A percentile compares a stretch with the other conserved stretches of the same genome.
Conservation (phyloP, 2,888 invertebrate species). For the Junonia oenone region DNA sequence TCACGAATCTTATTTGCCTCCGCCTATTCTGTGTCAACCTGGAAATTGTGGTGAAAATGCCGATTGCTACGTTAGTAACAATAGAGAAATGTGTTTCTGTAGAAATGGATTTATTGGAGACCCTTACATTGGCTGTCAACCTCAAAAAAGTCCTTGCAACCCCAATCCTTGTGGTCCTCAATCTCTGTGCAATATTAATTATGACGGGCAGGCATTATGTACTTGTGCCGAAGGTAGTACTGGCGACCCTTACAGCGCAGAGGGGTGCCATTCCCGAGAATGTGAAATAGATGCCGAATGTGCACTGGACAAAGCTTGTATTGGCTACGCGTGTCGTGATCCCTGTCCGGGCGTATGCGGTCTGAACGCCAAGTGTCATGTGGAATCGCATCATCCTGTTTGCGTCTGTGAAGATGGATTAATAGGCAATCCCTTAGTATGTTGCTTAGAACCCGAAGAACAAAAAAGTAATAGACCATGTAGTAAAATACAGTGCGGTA, state of each 20-base stretch:
- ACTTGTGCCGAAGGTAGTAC: conserved; percentile 86
- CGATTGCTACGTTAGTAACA: conserved; percentile 90
- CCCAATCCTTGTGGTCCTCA: conserved; percentile 91
- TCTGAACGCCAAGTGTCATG: conserved; percentile 84
- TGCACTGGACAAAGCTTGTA: conserved; percentile 84
- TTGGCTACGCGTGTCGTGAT: conserved; percentile 88
- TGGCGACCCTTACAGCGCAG: conserved; percentile 85
- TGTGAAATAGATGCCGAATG: conserved; percentile 91
- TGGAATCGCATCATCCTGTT: conserved; percentile 88
- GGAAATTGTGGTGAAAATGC: conserved; percentile 91
- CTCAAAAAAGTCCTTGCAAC: conserved; percentile 85
- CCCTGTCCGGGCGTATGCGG: conserved; percentile 92
- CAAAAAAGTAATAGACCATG: conserved; percentile 83
- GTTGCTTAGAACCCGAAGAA: conserved; percentile 82
- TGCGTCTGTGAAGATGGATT: conserved; percentile 86
- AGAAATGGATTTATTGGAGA: conserved; percentile 87
- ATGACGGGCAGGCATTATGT: conserved; percentile 85
- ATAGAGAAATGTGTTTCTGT: conserved; percentile 92
- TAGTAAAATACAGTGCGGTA: conserved; percentile 86
- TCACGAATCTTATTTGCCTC: conserved; percentile 74
- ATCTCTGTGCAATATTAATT: conserved; percentile 84
- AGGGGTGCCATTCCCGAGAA: conserved; percentile 88
- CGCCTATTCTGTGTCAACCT: conserved; percentile 85
- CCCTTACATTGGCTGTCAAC: conserved; percentile 87
- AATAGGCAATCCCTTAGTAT: conserved; percentile 87